Percentiles rank a stretch among this genome's conserved stretches.
Conservation (phyloP, 2,888 invertebrate genomes). For the Cheilosia scutellata region DNA sequence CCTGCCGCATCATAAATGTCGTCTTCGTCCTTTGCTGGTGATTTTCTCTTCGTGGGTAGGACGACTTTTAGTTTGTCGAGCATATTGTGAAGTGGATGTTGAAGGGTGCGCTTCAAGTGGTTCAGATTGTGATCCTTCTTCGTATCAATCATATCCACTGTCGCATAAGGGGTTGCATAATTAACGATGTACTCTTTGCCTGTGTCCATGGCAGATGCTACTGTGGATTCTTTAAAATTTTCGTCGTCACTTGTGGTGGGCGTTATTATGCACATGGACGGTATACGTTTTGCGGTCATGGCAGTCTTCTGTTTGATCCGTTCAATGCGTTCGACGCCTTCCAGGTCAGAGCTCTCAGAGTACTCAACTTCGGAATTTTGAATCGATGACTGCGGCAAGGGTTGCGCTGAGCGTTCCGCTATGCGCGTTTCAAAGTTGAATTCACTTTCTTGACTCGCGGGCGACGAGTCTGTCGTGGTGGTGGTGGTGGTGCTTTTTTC, state of each 20-base stretch:
- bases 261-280: conserved; percentile 96
- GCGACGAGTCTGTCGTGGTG: conserved; percentile 68
- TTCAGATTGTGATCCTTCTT: conserved; percentile 83
- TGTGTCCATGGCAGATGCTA: conserved; percentile 54
- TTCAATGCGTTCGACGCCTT: conserved; percentile 94
- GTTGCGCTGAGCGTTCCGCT: conserved; percentile 78
- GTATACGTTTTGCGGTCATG: conserved; percentile 94
- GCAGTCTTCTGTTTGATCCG: conserved; percentile 93
- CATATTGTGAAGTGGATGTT: conserved; percentile 89
- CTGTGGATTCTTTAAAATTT: conserved; percentile 80
- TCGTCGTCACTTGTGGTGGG: conserved; percentile 95
- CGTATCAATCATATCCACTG: conserved; percentile 75
- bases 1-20: conserved; percentile 85
- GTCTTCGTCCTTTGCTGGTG: conserved; percentile 85
- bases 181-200: conserved; percentile 74
- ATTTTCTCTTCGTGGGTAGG: conserved; percentile 86
- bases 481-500: conserved; percentile 44
- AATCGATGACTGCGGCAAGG: conserved; percentile 76
- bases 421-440: conserved; percentile 79
- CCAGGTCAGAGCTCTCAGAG: conserved; percentile 94
- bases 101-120: conserved; percentile 82
- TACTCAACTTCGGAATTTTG: conserved; percentile 88
- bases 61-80: conserved; percentile 90
- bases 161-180: conserved; percentile 79
- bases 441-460: conserved; percentile 82